These are phyloP conservation scores for Ellobium chinense DNA, from an alignment of 2,888 invertebrate genomes.

Conservation along the genomic window DNA sequence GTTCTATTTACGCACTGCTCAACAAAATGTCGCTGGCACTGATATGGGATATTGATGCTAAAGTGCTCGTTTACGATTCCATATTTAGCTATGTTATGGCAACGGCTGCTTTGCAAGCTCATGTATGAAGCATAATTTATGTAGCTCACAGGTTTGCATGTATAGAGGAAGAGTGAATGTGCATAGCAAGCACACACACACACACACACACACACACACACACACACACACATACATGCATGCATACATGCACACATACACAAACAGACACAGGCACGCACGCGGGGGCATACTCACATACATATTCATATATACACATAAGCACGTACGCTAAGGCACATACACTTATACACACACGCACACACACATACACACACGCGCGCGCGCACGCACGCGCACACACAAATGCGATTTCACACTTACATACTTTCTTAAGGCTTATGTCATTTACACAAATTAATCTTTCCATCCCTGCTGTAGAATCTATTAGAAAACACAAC, in stretches of 20 bases:
- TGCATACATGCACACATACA: background rate
- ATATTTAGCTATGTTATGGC: too few species aligned
- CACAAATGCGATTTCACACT: background rate
- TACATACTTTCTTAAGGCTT: background rate
- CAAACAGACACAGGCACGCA: background rate
- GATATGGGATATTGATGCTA: too few species aligned
- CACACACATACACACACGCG: background rate
- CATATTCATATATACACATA: background rate
- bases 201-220: background rate
- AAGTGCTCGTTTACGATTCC: too few species aligned
- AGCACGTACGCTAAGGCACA: background rate
- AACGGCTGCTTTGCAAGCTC: too few species aligned
- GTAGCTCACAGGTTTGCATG: too few species aligned
- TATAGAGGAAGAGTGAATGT: too few species aligned
- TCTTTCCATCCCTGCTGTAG: too few species aligned
- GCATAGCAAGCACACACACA: background rate
- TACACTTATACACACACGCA: background rate
- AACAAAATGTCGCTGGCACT: too few species aligned
- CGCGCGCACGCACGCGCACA: background rate
- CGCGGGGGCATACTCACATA: background rate
- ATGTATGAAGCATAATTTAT: too few species aligned
- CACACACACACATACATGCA: background rate
- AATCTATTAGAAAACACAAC: too few species aligned
- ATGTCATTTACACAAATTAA: background rate
- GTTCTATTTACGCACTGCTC: too few species aligned